Evolutionary conservation across 1,140 invertebrate genomes (phyloP).

Genomic region (Pomacea maculata): DNA sequence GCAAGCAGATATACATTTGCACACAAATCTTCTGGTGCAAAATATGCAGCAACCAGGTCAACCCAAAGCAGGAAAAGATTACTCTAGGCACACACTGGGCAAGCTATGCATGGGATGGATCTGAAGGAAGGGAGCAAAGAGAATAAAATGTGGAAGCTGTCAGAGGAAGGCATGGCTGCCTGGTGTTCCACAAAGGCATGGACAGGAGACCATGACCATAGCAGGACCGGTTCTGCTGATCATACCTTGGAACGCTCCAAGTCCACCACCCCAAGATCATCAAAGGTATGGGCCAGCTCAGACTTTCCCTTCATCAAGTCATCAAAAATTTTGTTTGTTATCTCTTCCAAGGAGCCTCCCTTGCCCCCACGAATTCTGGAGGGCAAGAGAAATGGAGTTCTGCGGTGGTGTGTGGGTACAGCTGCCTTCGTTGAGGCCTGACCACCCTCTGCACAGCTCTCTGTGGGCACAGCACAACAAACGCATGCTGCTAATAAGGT

Average conservation of each 20-base stretch:
- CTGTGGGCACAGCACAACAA: constrained; percentile 29
- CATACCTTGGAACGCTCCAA: constrained; percentile 53
- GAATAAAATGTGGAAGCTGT: too few species aligned
- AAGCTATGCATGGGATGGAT: too few species aligned
- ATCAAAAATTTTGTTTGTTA: constrained; percentile 86
- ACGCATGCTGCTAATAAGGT: not conserved
- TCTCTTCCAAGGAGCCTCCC: constrained; percentile 73
- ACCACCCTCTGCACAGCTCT: constrained; percentile 13
- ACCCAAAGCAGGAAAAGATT: too few species aligned
- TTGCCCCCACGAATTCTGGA: constrained; percentile 4
- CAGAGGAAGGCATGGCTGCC: too few species aligned
- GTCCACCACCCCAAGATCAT: constrained; percentile 65
- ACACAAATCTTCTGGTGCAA: too few species aligned
- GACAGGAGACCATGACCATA: too few species aligned
- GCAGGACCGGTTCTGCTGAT: not conserved
- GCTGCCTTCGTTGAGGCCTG: constrained; percentile 1
- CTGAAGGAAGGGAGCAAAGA: too few species aligned
- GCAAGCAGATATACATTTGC: too few species aligned
- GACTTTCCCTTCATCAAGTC: constrained; percentile 78
- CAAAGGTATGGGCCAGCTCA: constrained; percentile 66
- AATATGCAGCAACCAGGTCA: too few species aligned
- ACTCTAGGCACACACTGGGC: too few species aligned
- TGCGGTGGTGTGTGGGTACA: not conserved
- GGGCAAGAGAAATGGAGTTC: constrained; percentile 13
- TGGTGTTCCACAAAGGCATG: too few species aligned